Evolutionary conservation across 2,888 invertebrate genomes (phyloP).

Genomic region (Drosophila setosimentum): DNA sequence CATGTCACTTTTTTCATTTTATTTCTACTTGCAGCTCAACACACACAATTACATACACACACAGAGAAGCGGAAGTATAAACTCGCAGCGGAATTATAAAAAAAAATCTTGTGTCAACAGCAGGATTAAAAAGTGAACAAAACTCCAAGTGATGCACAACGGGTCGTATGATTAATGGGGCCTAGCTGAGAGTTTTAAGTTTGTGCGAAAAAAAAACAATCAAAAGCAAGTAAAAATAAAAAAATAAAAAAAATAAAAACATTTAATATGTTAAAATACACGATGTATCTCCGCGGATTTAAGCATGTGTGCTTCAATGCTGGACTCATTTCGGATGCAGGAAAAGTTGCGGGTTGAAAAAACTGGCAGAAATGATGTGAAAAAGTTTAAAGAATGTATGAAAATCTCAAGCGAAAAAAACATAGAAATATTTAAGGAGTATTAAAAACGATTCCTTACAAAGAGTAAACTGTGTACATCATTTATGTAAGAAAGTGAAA

Average conservation of each 20-base stretch:
- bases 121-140: constrained; percentile 21
- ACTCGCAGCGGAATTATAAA: constrained; percentile 23
- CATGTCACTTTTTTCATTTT: background rate
- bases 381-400: background rate
- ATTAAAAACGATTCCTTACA: background rate
- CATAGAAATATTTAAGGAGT: background rate
- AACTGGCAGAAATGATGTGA: background rate
- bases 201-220: background rate
- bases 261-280: constrained; percentile 35
- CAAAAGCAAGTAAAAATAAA: background rate
- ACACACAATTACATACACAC: background rate
- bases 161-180: constrained; percentile 34
- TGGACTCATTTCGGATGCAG: constrained; percentile 34
- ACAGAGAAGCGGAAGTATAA: background rate
- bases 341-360: constrained; percentile 44
- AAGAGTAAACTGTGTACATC: background rate
- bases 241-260: background rate
- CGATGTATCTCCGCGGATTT: constrained; percentile 3
- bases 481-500: background rate
- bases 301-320: constrained; percentile 25
- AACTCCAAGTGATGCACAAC: constrained; percentile 20
- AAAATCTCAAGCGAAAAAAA: background rate
- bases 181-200: constrained; percentile 12
- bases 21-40: constrained; percentile 44
- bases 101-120: constrained; percentile 27